Evolutionary conservation across 2,888 invertebrate genomes (phyloP).

Genomic region (Spicauda simplicius): DNA sequence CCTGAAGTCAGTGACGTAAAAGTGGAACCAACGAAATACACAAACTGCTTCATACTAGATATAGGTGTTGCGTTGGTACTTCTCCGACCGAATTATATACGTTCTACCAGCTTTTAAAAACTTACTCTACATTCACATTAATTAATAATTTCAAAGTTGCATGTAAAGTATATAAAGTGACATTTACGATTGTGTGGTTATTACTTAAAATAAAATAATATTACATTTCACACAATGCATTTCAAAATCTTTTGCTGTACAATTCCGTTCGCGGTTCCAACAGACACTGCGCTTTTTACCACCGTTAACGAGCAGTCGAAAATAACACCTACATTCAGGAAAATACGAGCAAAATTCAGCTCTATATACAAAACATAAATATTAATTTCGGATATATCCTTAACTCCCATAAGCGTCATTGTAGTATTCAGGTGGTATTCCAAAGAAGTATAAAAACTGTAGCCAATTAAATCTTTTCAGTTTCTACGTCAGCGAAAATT

Average conservation of each 20-base stretch:
- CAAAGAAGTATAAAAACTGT: conserved; percentile 20
- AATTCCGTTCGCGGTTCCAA: neutral
- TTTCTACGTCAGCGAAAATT: conserved; percentile 26
- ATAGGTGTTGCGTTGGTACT: too few relatives aligned
- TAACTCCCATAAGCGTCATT: neutral
- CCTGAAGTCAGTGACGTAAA: too few relatives aligned
- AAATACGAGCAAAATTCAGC: neutral
- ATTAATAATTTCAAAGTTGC: too few relatives aligned
- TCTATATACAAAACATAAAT: neutral
- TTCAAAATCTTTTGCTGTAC: conserved; percentile 3
- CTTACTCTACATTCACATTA: too few relatives aligned
- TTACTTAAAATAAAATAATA: conserved; percentile 1
- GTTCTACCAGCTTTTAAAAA: too few relatives aligned
- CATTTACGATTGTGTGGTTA: neutral
- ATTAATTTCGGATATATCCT: neutral
- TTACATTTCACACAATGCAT: neutral
- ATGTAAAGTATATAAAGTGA: neutral
- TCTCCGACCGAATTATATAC: too few relatives aligned
- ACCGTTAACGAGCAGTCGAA: neutral
- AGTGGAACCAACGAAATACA: too few relatives aligned
- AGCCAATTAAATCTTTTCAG: conserved; percentile 32
- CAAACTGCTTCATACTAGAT: too few relatives aligned
- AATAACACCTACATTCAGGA: neutral
- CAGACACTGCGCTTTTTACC: conserved; percentile 1
- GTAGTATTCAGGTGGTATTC: conserved; percentile 21